A percentile compares a stretch with the other conserved stretches of the same genome.
Conservation (phyloP, 1,140 invertebrate genomes). For the Drosophila sp. region DNA sequence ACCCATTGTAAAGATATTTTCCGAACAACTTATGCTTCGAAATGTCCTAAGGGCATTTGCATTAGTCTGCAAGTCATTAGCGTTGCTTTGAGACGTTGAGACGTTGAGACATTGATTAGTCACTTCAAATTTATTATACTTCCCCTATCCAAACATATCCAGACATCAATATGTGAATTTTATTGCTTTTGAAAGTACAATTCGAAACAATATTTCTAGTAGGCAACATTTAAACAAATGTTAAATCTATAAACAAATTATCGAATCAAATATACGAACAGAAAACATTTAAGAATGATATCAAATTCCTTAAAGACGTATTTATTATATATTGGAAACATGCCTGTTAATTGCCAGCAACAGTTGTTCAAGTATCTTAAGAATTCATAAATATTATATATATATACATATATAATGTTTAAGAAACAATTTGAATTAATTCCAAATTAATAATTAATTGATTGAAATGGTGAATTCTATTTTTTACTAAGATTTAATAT, state of each 20-base stretch:
- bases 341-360: background rate
- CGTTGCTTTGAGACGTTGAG: constrained; percentile 45
- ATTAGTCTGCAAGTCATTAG: constrained; percentile 78
- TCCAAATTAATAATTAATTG: no score
- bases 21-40: background rate
- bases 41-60: constrained; percentile 54
- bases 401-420: no score
- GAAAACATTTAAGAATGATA: background rate
- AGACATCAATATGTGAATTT: constrained; percentile 3
- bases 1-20: constrained; percentile 13
- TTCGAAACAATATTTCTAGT: background rate
- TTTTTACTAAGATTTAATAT: no score
- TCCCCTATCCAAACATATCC: constrained; percentile 1
- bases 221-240: constrained; percentile 18
- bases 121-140: constrained; percentile 19
- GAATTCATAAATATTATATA: no score
- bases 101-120: constrained; percentile 64
- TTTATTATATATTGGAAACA: constrained; percentile 4
- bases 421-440: no score
- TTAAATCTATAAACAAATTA: constrained; percentile 31
- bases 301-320: constrained; percentile 7
- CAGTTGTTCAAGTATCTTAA: background rate
- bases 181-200: background rate
- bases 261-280: background rate
- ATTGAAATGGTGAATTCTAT: no score